Percentiles rank a stretch among this genome's conserved stretches.
Conservation (phyloP, 2,888 invertebrate genomes). For the Ophion ellenae region DNA sequence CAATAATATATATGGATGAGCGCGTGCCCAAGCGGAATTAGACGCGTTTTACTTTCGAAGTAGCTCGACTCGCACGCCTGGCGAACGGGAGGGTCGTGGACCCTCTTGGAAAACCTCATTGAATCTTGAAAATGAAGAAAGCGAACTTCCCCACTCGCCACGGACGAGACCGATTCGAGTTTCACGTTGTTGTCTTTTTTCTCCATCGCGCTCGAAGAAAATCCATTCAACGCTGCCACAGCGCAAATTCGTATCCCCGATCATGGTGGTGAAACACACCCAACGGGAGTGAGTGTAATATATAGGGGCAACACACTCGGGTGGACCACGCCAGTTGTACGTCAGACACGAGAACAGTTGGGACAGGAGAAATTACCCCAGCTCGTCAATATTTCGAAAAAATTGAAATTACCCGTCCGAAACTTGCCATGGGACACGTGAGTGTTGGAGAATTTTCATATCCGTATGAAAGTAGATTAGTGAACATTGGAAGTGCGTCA, state of each 20-base stretch:
- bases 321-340: conserved; percentile 70
- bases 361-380: conserved; percentile 10
- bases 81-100: conserved; percentile 63
- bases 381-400: not conserved
- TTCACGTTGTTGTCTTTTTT: conserved; percentile 48
- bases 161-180: conserved; percentile 37
- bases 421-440: conserved; percentile 75
- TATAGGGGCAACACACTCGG: conserved; percentile 74
- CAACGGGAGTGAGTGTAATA: conserved; percentile 69
- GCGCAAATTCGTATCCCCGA: conserved; percentile 51
- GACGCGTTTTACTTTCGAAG: conserved; percentile 67
- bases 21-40: conserved; percentile 53
- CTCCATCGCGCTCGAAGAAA: conserved; percentile 50
- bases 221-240: conserved; percentile 32
- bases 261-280: conserved; percentile 31
- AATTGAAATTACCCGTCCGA: conserved; percentile 2
- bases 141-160: conserved; percentile 51
- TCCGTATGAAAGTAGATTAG: conserved; percentile 12
- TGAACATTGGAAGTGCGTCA: conserved; percentile 24
- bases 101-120: conserved; percentile 55
- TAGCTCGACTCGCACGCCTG: conserved; percentile 56
- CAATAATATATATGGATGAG: conserved; percentile 44
- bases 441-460: conserved; percentile 57
- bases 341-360: conserved; percentile 56
- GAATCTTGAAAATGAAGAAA: conserved; percentile 66